Base-by-base conservation (phyloP, 2,888 invertebrate genomes). In the Pasiphila rectangulata region DNA sequence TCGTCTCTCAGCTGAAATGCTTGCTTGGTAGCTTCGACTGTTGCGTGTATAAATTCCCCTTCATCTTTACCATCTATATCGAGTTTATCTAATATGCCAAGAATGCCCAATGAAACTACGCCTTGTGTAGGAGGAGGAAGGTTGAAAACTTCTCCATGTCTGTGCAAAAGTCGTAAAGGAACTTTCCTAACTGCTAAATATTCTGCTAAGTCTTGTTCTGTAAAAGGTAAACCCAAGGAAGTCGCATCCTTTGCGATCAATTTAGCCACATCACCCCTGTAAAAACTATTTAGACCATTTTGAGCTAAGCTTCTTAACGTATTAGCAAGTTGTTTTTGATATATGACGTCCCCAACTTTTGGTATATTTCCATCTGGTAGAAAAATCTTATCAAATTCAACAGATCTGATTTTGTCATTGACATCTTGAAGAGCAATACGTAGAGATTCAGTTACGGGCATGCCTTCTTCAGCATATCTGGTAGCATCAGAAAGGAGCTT, bases 61-160 rank as follows among this genome's bases (percentile, higher is more conserved):
- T 85, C 83, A 54, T 83, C 56, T 50, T 72, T 63, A 21, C 82
- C 82, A 55, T 79, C 69, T 42, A 83, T 69, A 19, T 73, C 61
- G 51, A 86, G 64, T 48, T 74, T 72, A 23, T 87, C 84, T 53
- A 86, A 63, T 10, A 86, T 70, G 20, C 81, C 83, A 25, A 86
- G 73, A 46, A 87, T 69, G 4, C 73, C 62, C 27, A 87, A 57
- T 1, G 85, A 86, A 52, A 78, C 73, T 55, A 80, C 51, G 3
- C 87, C 87, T 64, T 86, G 85, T n/a, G 87, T 79, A n/a, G 87
- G 87, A 21, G 87, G 84, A 19, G 86, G 85, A 49, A 73, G 55
- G 54, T 87, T 86, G 36, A 69, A 80, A 41, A 87, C 30, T 40
- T 81, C 79, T 0, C 83, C 85, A 29, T 71, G 60, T 24, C 67